Evolutionary conservation across 2,113 vertebrate genomes (phyloP).

Genomic region (Rhinolophus sinicus): DNA sequence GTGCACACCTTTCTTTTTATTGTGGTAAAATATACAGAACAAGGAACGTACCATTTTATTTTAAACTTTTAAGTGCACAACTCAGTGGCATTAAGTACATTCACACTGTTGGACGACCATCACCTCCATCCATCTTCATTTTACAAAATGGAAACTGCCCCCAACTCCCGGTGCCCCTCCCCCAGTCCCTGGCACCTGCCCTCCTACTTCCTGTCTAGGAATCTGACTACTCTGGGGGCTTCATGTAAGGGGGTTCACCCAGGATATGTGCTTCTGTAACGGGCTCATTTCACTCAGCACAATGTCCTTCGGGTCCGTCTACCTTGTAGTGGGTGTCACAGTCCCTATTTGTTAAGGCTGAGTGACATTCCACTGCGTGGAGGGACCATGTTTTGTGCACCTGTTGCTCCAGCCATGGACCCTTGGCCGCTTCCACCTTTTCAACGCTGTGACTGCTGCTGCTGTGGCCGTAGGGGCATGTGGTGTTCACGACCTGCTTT

Average conservation of each 20-base stretch:
- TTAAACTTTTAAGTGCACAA: fast-evolving
- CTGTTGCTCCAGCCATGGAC: fast-evolving
- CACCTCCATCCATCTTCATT: neutral
- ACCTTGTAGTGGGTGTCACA: fast-evolving
- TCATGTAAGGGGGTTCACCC: fast-evolving
- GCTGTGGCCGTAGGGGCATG: neutral
- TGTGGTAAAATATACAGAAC: too few relatives aligned
- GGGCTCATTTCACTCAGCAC: neutral
- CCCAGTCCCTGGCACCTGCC: fast-evolving
- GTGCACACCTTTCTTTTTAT: fast-evolving
- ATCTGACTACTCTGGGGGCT: neutral
- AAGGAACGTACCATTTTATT: fast-evolving
- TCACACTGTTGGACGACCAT: neutral
- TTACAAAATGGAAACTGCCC: neutral
- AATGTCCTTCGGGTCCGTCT: fast-evolving
- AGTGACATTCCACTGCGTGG: fast-evolving
- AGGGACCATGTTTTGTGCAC: fast-evolving
- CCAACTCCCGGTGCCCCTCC: fast-evolving
- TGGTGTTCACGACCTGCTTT: too few relatives aligned
- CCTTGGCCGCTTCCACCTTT: fast-evolving
- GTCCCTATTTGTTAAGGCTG: neutral
- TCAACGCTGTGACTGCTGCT: fast-evolving
- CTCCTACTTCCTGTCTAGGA: fast-evolving
- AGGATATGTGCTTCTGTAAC: fast-evolving
- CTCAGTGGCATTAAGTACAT: fast-evolving